Conservation (phyloP, 2,888 invertebrate species). For the Tenthredo notha region DNA sequence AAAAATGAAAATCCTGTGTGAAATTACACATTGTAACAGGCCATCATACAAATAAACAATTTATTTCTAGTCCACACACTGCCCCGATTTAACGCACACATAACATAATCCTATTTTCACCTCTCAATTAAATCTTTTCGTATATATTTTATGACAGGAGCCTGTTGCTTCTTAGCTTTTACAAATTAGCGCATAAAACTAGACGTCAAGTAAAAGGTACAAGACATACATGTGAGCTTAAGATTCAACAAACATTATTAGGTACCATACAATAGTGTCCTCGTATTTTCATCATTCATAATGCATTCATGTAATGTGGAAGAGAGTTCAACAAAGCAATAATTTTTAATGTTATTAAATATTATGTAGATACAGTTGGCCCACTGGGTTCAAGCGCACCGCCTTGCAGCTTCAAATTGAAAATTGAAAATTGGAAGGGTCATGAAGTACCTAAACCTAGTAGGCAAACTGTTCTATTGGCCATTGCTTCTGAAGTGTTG, state of each 20-base stretch:
- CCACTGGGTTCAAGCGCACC: too few species aligned
- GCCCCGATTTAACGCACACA: neutral
- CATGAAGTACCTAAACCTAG: neutral
- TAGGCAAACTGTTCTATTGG: neutral
- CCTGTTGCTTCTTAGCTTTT: neutral
- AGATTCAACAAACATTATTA: neutral
- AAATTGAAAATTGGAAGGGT: too few species aligned
- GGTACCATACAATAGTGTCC: neutral
- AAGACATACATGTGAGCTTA: neutral
- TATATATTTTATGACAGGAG: neutral
- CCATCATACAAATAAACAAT: neutral
- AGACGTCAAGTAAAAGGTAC: neutral
- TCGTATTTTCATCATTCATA: neutral
- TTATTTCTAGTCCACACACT: neutral
- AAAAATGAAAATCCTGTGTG: neutral
- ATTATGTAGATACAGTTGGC: too few species aligned
- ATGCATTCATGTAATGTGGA: neutral
- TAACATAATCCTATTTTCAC: neutral
- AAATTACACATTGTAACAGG: neutral
- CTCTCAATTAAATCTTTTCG: neutral
- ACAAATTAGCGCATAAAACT: neutral
- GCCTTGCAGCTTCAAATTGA: too few species aligned
- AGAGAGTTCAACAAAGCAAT: neutral
- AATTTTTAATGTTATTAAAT: too few species aligned
- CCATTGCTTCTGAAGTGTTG: neutral